Conservation (phyloP, 2,888 invertebrate species). For the Drosophila maculinotata region DNA sequence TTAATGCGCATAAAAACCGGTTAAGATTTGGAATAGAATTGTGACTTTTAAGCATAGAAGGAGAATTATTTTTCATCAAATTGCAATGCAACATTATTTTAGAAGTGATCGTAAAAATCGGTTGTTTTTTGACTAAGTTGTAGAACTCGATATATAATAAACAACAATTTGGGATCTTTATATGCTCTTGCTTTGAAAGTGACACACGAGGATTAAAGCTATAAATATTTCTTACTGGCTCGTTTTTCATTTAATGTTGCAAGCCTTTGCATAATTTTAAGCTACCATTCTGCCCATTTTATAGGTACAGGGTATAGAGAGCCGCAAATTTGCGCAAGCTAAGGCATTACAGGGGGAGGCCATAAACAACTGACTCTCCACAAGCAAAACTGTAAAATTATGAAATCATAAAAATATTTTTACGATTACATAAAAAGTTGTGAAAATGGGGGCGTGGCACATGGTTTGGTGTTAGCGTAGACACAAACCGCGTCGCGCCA, state of each 20-base stretch:
- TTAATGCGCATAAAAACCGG: too few relatives aligned
- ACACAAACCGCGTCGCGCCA: constrained; percentile 31
- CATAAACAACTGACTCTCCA: constrained; percentile 62
- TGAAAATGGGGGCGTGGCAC: constrained; percentile 64
- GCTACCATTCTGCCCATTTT: neutral
- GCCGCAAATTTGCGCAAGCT: constrained; percentile 47
- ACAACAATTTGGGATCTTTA: too few relatives aligned
- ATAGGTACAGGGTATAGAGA: constrained; percentile 24
- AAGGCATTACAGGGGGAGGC: constrained; percentile 25
- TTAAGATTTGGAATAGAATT: too few relatives aligned
- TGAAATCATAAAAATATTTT: constrained; percentile 82
- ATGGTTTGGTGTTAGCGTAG: constrained; percentile 19
- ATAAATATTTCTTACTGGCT: neutral
- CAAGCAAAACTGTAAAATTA: constrained; percentile 77
- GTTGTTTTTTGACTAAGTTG: too few relatives aligned
- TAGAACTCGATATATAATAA: too few relatives aligned
- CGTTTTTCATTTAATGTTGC: neutral
- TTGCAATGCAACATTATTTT: too few relatives aligned
- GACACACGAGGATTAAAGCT: neutral
- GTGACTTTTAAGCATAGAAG: too few relatives aligned
- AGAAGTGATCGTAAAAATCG: too few relatives aligned
- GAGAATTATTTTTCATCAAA: too few relatives aligned
- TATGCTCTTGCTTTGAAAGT: neutral
- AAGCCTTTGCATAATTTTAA: neutral
- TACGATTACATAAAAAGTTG: constrained; percentile 76